Base-by-base conservation (phyloP, 2,888 invertebrate genomes). In the Caenorhabditis sinica region DNA sequence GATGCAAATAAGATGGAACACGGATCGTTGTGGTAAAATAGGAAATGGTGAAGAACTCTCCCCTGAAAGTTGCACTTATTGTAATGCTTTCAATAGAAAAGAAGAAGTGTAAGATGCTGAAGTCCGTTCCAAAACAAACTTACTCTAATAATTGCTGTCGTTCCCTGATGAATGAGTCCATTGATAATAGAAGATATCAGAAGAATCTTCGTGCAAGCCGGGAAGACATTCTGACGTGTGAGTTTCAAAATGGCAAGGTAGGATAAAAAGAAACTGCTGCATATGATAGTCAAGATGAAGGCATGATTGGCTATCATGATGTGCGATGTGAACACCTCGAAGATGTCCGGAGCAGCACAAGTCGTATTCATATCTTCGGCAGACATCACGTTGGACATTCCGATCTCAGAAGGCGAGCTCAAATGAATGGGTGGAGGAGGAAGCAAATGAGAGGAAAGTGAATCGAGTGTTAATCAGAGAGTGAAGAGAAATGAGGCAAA, bases 1-100 rank as follows among this genome's bases (percentile, higher is more conserved):
- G 71, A n/a, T 43, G 30, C 53, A 45, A 71, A 79, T 33, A 23
- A 56, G 53, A 79, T 53, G 15, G 71, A 53, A n/a, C 79, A 79
- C 2, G 63, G 30, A 33, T 79, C 71, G 1, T 28, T 25, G 2
- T 13, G 40, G 56, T 65, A 68, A 13, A 28, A 17, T 4, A 77
- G 25, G 5, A 56, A 40, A 28, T 56, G 63, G n/a, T 5, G 2
- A 15, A 79, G 6, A 9, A 65, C 61, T 23, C n/a, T 11, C 17
- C 51, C 3, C 77, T 77, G 33, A 28, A 66, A 43, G 20, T n/a
- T n/a, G 28, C 15, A 33, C 56, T 56, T 28, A 13, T 56, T 56
- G 53, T 4, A 53, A 53, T 25, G 25, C 20, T 8, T 53, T 20
- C 15, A 33, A 30, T 28, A 9, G 1, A n/a, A 28, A 49, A 51